Conservation (phyloP, 2,888 invertebrate species). For the Catocala nupta region DNA sequence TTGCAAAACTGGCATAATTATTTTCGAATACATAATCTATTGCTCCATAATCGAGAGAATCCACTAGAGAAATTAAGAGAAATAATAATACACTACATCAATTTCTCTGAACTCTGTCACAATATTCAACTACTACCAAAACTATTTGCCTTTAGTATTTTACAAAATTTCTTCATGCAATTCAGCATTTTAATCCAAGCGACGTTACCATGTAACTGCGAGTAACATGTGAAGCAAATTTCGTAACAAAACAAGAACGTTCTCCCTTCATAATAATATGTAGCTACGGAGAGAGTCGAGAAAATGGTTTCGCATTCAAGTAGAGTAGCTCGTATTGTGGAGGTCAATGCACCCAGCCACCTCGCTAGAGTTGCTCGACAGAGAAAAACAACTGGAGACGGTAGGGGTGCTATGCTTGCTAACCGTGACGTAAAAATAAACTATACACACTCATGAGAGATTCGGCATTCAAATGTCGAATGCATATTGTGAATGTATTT, state of each 20-base stretch:
- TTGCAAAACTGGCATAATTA: too few species aligned
- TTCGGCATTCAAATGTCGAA: too few species aligned
- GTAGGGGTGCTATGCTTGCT: slow-evolving; percentile 10
- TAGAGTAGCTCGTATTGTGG: slow-evolving; percentile 50
- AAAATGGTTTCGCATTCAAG: slow-evolving; percentile 64
- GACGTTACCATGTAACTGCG: slow-evolving; percentile 28
- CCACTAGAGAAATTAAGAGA: too few species aligned
- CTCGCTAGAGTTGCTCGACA: slow-evolving; percentile 40
- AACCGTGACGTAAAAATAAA: neutral
- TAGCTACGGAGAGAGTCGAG: slow-evolving; percentile 53
- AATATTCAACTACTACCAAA: too few species aligned
- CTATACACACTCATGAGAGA: too few species aligned
- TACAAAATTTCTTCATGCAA: slow-evolving; percentile 10
- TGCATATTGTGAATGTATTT: too few species aligned
- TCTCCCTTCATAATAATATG: slow-evolving; percentile 46
- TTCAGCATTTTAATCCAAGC: slow-evolving; percentile 21
- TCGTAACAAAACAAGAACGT: slow-evolving; percentile 41
- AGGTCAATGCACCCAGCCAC: slow-evolving; percentile 46
- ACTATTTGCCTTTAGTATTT: neutral
- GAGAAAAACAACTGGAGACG: slow-evolving; percentile 63
- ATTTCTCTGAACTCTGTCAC: too few species aligned
- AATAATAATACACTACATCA: too few species aligned
- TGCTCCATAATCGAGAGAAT: too few species aligned
- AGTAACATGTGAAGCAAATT: slow-evolving; percentile 38
- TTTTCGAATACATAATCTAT: too few species aligned